Evolutionary conservation across 2,797 vertebrate genomes (phyloP), one percentile per base, ranked within the genome.

Genomic region (Trematomus bernacchii): DNA sequence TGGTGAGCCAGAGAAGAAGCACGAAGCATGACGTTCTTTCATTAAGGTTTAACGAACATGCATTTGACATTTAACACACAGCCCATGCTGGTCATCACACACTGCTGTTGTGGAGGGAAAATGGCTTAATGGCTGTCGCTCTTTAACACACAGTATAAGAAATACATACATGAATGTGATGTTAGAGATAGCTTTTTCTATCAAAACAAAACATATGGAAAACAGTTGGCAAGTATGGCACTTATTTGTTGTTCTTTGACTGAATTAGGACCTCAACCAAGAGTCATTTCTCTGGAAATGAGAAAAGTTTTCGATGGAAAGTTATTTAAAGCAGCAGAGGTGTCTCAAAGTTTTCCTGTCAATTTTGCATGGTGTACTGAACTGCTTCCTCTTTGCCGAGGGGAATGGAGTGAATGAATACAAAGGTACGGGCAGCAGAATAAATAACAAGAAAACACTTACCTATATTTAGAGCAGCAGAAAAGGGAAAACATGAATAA

Each of bases 401-500:
- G 75, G 79, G 70, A 86, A 74, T 75, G 68, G 73, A 85, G 48
- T 55, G 75, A 21, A 83, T 76, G 53, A 55, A 77, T 51, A 64
- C 63, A 63, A 33, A 72, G 58, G 70, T 73, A 72, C 52, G 62
- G 21, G 54, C 1, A 54, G 63, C 18, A 30, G 57, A 57, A 63
- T 66, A 43, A 80, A 83, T 58, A 77, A 57, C 33, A 48, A 14
- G 40, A 76, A 67, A 81, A 62, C 66, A 87, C 92, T 92, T 88
- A 94, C 92, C 93, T 94, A 79, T 62, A 71, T 82, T 55, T 73
- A 80, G 76, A 72, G 65, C 46, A 78, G 76, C 79, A 78, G 62
- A 74, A 42, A 53, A 52, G 40, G 59, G 50, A 30, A 69, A 66
- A 66, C 30, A 53, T 11, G 65, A 3, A 84, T 52, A 76, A 72